These are phyloP conservation scores for Sinocyclocheilus grahami DNA, from an alignment of 2,113 vertebrate genomes.

Conservation along the genomic window DNA sequence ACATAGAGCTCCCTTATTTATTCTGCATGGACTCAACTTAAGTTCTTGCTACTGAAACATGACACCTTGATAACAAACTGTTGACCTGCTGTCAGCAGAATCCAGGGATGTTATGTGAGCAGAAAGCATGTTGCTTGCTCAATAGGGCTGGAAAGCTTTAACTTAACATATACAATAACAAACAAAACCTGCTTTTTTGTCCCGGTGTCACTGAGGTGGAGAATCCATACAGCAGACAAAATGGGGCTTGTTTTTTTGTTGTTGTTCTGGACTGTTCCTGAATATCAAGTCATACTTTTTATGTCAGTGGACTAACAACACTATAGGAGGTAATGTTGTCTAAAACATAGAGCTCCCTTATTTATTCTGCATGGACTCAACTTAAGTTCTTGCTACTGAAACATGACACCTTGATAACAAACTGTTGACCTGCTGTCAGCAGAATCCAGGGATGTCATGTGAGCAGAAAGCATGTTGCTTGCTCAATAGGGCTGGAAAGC, in stretches of 20 bases:
- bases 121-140: conserved; percentile 9
- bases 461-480: conserved; percentile 43
- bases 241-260: not conserved
- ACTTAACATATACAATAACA: conserved; percentile 13
- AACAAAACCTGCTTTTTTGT: conserved; percentile 16
- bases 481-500: conserved; percentile 6
- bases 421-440: conserved; percentile 65
- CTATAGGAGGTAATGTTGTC: not conserved
- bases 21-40: not conserved
- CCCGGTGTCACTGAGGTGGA: not conserved
- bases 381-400: conserved; percentile 39
- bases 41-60: conserved; percentile 52
- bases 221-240: not conserved
- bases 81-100: conserved; percentile 67
- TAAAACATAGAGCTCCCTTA: not conserved
- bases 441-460: conserved; percentile 63
- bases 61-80: conserved; percentile 55
- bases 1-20: not conserved
- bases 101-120: conserved; percentile 62
- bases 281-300: conserved; percentile 8
- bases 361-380: not conserved
- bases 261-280: not conserved
- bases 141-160: conserved; percentile 22
- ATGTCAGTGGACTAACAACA: not conserved
- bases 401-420: conserved; percentile 58